phyloP scores from a whole-genome alignment of 2,888 invertebrate species.

The Himalopsyche anomala region DNA sequence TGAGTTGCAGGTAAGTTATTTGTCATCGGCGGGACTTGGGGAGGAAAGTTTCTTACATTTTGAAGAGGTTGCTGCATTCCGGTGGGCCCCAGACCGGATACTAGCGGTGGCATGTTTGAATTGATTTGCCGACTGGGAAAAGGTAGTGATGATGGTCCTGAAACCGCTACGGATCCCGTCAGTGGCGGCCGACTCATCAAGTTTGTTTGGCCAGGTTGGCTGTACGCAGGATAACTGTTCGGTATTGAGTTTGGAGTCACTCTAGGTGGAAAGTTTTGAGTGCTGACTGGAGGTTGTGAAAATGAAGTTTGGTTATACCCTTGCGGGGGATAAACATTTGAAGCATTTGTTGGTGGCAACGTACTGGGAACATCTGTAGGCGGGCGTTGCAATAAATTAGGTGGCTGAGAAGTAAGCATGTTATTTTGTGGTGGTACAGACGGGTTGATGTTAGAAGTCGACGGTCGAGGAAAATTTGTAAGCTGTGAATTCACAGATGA shows the following conservation, averaged over 20 bases:
- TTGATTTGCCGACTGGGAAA: slow-evolving; percentile 71
- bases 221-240: neutral
- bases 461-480: neutral
- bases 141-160: neutral
- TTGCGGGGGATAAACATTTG: neutral
- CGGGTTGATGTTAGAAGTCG: neutral
- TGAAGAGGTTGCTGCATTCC: slow-evolving; percentile 5
- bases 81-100: slow-evolving; percentile 66
- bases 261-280: neutral
- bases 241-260: neutral
- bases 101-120: slow-evolving; percentile 74
- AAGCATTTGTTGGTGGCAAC: neutral
- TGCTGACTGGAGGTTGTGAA: neutral
- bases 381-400: neutral
- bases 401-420: slow-evolving; percentile 21
- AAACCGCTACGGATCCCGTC: neutral
- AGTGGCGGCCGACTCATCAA: neutral
- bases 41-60: neutral
- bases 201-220: neutral
- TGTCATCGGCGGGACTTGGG: neutral
- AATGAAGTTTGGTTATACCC: neutral
- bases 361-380: neutral
- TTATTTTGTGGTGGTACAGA: neutral
- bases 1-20: neutral
- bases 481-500: neutral